Conservation (phyloP, 2,113 vertebrate species). For the Saccopteryx leptura region DNA sequence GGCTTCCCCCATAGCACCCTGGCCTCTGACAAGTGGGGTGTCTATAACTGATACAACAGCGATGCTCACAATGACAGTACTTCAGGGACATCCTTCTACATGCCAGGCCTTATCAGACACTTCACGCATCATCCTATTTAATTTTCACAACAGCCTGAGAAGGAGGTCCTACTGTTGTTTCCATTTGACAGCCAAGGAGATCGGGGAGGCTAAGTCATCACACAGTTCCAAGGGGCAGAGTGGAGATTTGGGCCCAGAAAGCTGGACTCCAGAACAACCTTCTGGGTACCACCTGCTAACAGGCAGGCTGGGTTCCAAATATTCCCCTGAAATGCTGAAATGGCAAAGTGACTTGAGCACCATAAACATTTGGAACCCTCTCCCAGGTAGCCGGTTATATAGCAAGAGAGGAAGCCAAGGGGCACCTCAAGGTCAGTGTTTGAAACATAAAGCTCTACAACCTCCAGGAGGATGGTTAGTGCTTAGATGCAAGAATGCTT, state of each 20-base stretch:
- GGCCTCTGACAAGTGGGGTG: neutral
- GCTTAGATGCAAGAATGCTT: neutral
- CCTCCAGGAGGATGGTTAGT: neutral
- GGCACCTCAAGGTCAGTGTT: neutral
- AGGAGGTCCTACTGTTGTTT: too few species aligned
- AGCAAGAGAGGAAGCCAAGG: neutral
- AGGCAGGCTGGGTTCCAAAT: neutral
- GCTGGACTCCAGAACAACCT: neutral
- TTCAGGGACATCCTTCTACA: neutral
- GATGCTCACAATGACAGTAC: neutral
- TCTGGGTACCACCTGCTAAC: neutral
- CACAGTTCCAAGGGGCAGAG: neutral
- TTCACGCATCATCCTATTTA: fast-evolving
- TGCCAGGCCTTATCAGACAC: neutral
- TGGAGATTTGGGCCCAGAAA: neutral
- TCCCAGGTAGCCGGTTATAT: neutral
- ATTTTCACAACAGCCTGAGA: neutral
- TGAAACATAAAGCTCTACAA: neutral
- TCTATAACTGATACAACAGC: neutral
- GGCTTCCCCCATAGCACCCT: fast-evolving
- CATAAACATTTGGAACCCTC: neutral
- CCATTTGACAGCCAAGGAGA: neutral
- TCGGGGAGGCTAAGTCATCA: neutral
- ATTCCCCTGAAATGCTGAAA: neutral
- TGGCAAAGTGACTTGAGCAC: fast-evolving